Evolutionary conservation across 53 echinoderm and acorn worm genomes (phyloP).

Genomic region (Henricia sp.): DNA sequence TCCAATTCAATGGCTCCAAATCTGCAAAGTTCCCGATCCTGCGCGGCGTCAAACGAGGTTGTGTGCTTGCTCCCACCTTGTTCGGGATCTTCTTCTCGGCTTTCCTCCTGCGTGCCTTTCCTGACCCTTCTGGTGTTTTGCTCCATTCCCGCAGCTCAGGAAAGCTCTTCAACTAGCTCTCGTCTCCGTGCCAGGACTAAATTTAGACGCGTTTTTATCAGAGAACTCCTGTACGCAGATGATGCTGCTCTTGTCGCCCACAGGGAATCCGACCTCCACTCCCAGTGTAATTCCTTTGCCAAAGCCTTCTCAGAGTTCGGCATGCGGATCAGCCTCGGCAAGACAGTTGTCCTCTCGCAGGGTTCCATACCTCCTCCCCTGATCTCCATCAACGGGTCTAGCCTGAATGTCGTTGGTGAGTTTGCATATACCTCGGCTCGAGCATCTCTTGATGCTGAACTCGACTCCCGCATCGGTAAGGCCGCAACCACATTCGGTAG

Average conservation of each 20-base stretch:
- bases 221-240: conserved; percentile 12
- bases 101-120: conserved; percentile 14
- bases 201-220: neutral
- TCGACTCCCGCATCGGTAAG: conserved; percentile 22
- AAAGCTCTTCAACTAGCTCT: neutral
- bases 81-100: conserved; percentile 4
- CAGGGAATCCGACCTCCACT: neutral
- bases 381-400: conserved; percentile 6
- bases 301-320: neutral
- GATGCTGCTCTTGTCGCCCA: conserved; percentile 3
- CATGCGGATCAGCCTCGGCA: neutral
- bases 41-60: neutral
- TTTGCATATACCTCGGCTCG: conserved; percentile 5
- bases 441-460: conserved; percentile 33
- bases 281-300: neutral
- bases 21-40: neutral
- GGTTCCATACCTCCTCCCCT: neutral
- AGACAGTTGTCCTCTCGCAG: conserved; percentile 2
- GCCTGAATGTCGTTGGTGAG: neutral
- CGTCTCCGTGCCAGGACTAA: neutral
- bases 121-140: conserved; percentile 18
- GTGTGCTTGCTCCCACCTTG: conserved; percentile 35
- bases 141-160: conserved; percentile 37
- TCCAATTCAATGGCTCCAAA: conserved; percentile 32
- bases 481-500: conserved; percentile 38